A percentile compares a stretch with the other conserved stretches of the same genome.
Conservation (phyloP, 1,140 invertebrate species). For the Apis laboriosa region DNA sequence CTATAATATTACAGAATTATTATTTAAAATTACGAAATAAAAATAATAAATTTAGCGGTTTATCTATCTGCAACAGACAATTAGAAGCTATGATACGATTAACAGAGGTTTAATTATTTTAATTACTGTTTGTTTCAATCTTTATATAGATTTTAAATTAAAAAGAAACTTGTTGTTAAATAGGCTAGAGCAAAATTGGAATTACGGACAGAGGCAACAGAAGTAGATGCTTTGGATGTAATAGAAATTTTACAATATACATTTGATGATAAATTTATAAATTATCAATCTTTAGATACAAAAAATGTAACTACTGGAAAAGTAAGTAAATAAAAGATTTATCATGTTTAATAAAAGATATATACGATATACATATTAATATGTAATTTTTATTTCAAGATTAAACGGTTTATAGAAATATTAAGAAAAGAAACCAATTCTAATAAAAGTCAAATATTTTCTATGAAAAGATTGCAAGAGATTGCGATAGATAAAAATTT, state of each 20-base stretch:
- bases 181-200: conserved; percentile 93
- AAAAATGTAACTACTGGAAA: conserved; percentile 87
- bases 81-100: conserved; percentile 94
- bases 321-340: conserved; percentile 74
- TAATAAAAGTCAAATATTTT: conserved; percentile 87
- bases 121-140: not conserved
- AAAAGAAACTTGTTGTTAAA: conserved; percentile 36
- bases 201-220: conserved; percentile 89
- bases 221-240: conserved; percentile 91
- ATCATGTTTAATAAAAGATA: conserved; percentile 4
- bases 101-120: conserved; percentile 84
- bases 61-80: conserved; percentile 91
- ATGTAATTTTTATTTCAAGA: conserved; percentile 80
- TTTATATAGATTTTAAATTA: conserved; percentile 1
- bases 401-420: conserved; percentile 88
- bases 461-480: conserved; percentile 88
- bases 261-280: conserved; percentile 22
- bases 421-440: conserved; percentile 85
- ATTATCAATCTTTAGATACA: conserved; percentile 70
- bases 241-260: conserved; percentile 92
- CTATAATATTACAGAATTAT: conserved; percentile 87
- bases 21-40: conserved; percentile 90
- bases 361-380: conserved; percentile 1
- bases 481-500: conserved; percentile 85
- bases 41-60: conserved; percentile 82